Conservation (phyloP, 2,113 vertebrate species). For the Siphamia tubifer region DNA sequence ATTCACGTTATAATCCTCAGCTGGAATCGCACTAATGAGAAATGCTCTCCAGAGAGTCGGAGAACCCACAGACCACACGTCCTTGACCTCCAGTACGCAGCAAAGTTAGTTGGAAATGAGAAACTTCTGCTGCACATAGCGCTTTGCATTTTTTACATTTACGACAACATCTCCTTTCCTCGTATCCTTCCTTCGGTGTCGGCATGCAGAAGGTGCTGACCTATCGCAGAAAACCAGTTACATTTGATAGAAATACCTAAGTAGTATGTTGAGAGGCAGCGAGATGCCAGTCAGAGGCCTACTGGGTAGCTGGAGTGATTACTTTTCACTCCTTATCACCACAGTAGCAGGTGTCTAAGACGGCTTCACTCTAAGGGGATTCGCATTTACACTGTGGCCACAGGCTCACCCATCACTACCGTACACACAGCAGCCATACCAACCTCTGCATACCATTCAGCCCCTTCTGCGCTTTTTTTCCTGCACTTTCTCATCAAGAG, state of each 20-base stretch:
- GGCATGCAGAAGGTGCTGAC: conserved; percentile 20
- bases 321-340: conserved; percentile 59
- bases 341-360: conserved; percentile 56
- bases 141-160: conserved; percentile 23
- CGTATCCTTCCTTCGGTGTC: neutral
- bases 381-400: conserved; percentile 44
- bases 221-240: conserved; percentile 28
- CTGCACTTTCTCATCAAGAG: conserved; percentile 8
- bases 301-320: conserved; percentile 47
- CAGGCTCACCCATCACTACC: neutral
- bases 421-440: neutral
- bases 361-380: conserved; percentile 35
- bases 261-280: conserved; percentile 35
- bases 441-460: neutral
- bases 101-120: conserved; percentile 44
- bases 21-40: conserved; percentile 66
- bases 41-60: conserved; percentile 43
- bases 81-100: conserved; percentile 60
- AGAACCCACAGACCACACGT: conserved; percentile 26
- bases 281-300: conserved; percentile 31
- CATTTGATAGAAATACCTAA: conserved; percentile 25
- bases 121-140: conserved; percentile 3
- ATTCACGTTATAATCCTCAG: conserved; percentile 50
- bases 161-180: neutral
- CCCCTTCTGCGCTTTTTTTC: neutral